A percentile compares a stretch with the other conserved stretches of the same genome.
These are phyloP conservation scores for Strigamia maritima DNA, from an alignment of 2,888 invertebrate genomes.

Conservation along the genomic window DNA sequence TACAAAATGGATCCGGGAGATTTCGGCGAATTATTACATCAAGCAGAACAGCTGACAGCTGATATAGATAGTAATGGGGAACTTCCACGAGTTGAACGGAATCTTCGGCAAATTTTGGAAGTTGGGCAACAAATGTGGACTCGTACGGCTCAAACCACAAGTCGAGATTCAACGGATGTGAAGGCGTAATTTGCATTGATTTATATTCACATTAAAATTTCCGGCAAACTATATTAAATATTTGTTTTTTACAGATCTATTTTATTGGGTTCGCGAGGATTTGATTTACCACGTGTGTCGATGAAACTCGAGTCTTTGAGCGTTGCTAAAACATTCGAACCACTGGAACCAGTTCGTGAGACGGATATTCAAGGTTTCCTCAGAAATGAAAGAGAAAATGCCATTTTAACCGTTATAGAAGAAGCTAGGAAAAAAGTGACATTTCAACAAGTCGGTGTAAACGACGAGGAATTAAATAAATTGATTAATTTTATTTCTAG, in stretches of 20 bases:
- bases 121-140: slow-evolving; percentile 85
- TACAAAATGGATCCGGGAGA: slow-evolving; percentile 53
- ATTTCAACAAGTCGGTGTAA: slow-evolving; percentile 43
- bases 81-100: slow-evolving; percentile 71
- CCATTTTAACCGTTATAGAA: slow-evolving; percentile 84
- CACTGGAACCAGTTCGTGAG: slow-evolving; percentile 83
- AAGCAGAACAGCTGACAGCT: slow-evolving; percentile 86
- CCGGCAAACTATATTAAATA: not conserved
- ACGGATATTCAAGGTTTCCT: slow-evolving; percentile 84
- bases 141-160: slow-evolving; percentile 68
- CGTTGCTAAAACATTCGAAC: slow-evolving; percentile 67
- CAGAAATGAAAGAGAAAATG: slow-evolving; percentile 90
- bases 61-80: slow-evolving; percentile 79
- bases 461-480: not conserved
- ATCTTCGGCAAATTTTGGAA: slow-evolving; percentile 84
- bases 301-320: slow-evolving; percentile 85
- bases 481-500: slow-evolving; percentile 50
- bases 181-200: slow-evolving; percentile 67
- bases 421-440: slow-evolving; percentile 79
- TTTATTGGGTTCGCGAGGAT: slow-evolving; percentile 83
- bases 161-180: slow-evolving; percentile 69
- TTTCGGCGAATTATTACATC: slow-evolving; percentile 81
- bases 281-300: slow-evolving; percentile 88
- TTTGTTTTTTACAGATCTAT: slow-evolving; percentile 65
- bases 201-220: not conserved